Conservation (phyloP, 2,888 invertebrate species). For the Sisyra terminalis region DNA sequence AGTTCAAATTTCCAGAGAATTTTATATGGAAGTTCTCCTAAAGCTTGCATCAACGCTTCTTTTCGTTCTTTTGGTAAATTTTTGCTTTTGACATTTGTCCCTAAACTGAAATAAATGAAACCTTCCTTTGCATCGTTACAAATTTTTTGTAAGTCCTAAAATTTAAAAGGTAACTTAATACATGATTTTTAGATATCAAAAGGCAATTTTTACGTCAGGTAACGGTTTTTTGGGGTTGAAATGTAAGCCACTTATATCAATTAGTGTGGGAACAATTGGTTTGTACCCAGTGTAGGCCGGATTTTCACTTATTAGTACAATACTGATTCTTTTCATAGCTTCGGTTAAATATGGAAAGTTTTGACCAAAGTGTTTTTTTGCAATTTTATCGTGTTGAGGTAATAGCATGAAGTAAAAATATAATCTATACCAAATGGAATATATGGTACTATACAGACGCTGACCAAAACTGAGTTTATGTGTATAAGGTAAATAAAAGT, state of each 20-base stretch:
- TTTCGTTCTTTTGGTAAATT: conserved; percentile 13
- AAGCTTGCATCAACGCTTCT: conserved; percentile 14
- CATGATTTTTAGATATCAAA: background rate
- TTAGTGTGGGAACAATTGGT: conserved; percentile 11
- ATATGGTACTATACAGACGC: conserved; percentile 9
- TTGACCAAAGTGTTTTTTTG: conserved; percentile 12
- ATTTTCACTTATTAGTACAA: conserved; percentile 12
- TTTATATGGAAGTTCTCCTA: conserved; percentile 15
- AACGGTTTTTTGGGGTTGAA: conserved; percentile 3
- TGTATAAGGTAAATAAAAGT: conserved; percentile 11
- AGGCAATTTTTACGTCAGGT: background rate
- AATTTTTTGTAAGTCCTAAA: conserved; percentile 14
- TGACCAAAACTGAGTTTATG: conserved; percentile 11
- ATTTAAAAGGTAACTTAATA: background rate
- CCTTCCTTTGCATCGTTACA: conserved; percentile 16
- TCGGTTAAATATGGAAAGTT: conserved; percentile 10
- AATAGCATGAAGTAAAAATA: conserved; percentile 4
- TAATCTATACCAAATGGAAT: conserved; percentile 5
- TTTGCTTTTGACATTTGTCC: conserved; percentile 16
- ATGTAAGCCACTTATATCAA: conserved; percentile 13
- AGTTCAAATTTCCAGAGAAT: conserved; percentile 17
- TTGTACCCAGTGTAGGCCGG: conserved; percentile 9
- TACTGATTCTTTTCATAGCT: conserved; percentile 10
- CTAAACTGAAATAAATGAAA: conserved; percentile 18
- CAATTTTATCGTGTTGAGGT: conserved; percentile 8